These are phyloP conservation scores for Crotalus helleri DNA, from an alignment of 2,113 vertebrate species.

Conservation along the genomic window DNA sequence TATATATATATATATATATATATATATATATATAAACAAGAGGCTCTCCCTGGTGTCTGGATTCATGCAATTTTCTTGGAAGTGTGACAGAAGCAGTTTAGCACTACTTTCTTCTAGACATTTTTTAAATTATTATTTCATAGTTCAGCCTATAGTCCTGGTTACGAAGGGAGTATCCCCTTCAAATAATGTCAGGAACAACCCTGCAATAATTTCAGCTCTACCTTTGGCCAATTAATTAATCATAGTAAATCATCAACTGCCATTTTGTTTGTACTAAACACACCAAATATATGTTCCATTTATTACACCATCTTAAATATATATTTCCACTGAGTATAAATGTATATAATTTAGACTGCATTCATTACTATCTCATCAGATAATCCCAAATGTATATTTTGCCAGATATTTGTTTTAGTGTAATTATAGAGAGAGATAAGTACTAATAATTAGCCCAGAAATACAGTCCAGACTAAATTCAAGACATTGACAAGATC, in stretches of 20 bases:
- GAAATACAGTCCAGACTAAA: not conserved
- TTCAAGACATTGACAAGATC: not conserved
- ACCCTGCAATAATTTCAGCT: not conserved
- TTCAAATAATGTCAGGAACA: not conserved
- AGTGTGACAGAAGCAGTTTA: not conserved
- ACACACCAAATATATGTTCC: not conserved
- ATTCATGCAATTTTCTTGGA: not conserved
- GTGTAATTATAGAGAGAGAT: not conserved
- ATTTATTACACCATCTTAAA: not conserved
- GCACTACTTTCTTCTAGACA: not conserved
- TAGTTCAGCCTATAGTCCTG: not conserved
- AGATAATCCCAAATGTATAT: not conserved
- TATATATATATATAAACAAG: not conserved
- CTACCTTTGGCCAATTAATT: conserved; percentile 1
- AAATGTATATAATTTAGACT: not conserved
- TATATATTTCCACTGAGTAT: not conserved
- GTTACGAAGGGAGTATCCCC: not conserved
- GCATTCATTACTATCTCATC: not conserved
- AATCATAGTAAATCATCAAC: not conserved
- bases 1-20: no score
- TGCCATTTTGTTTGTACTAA: not conserved
- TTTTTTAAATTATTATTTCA: not conserved
- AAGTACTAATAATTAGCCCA: not conserved
- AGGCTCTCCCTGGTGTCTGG: not conserved
- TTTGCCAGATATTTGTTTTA: not conserved